Conservation (phyloP, 1,140 invertebrate species). For the Drosophila lacteicornis region DNA sequence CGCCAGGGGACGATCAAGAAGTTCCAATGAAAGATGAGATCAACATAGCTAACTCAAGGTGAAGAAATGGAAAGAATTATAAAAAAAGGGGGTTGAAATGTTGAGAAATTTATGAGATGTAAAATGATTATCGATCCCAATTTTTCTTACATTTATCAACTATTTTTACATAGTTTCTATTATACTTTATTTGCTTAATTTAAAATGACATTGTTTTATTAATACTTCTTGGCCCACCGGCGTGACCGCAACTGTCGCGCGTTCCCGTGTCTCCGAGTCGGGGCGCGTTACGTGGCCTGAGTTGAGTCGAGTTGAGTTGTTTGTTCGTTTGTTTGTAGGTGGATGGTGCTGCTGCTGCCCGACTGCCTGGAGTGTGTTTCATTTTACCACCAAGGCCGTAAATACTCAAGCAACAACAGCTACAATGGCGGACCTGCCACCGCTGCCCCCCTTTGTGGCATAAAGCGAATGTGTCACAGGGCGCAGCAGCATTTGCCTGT, state of each 20-base stretch:
- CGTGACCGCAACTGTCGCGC: constrained; percentile 6
- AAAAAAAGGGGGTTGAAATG: too few relatives aligned
- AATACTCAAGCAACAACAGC: constrained; percentile 62
- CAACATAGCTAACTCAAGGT: not conserved
- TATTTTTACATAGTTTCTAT: too few relatives aligned
- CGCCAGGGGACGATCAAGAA: constrained; percentile 13
- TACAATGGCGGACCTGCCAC: not conserved
- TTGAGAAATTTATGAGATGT: too few relatives aligned
- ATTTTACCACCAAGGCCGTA: constrained; percentile 65
- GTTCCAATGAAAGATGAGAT: not conserved
- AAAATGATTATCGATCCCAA: too few relatives aligned
- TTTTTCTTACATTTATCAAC: too few relatives aligned
- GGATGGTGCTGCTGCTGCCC: constrained; percentile 31
- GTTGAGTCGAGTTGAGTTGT: constrained; percentile 22
- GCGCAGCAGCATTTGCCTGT: constrained; percentile 60
- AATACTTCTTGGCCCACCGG: constrained; percentile 9
- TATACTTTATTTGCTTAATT: too few relatives aligned
- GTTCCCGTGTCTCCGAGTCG: constrained; percentile 14
- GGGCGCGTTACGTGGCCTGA: constrained; percentile 13
- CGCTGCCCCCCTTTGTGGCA: not conserved
- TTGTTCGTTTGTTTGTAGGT: constrained; percentile 47
- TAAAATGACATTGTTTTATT: too few relatives aligned
- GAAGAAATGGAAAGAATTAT: too few relatives aligned
- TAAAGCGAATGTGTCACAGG: constrained; percentile 45
- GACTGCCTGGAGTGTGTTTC: constrained; percentile 46